Conservation (phyloP, 2,797 vertebrate genomes). For the Ispidina picta region DNA sequence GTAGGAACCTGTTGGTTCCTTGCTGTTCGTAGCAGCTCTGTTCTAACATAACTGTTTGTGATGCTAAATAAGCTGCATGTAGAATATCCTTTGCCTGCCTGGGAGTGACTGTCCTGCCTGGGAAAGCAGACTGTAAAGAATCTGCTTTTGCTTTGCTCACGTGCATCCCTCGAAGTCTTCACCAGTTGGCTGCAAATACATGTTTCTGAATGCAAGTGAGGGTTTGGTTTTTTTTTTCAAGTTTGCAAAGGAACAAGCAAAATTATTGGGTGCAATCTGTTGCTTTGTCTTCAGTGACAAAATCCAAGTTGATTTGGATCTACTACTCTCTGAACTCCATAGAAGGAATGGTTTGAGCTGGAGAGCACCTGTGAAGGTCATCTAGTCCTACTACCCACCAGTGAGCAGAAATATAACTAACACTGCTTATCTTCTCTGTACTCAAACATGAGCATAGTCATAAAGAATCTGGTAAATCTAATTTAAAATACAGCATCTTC, state of each 20-base stretch:
- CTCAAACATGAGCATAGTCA: background rate
- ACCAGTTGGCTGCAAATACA: background rate
- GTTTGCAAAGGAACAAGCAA: background rate
- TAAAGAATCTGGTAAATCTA: background rate
- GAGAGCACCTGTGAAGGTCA: background rate
- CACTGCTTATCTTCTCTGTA: background rate
- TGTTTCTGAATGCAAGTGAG: background rate
- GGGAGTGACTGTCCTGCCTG: background rate
- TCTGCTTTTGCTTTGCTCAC: background rate
- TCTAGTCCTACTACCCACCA: background rate
- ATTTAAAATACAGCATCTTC: background rate
- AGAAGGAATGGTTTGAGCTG: background rate
- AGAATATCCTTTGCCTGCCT: background rate
- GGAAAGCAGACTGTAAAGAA: background rate
- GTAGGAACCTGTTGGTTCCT: background rate
- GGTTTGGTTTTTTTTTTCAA: background rate
- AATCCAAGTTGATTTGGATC: background rate
- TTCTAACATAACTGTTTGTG: background rate
- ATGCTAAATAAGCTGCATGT: background rate
- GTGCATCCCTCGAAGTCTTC: background rate
- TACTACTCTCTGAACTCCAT: background rate
- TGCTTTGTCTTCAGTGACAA: background rate
- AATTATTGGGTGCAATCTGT: background rate
- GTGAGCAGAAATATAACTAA: background rate
- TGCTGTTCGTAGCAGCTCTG: background rate